Evolutionary conservation across 1,140 invertebrate genomes (phyloP), one percentile per base, ranked within the genome.

Genomic region (Diplogasteroides magnus): DNA sequence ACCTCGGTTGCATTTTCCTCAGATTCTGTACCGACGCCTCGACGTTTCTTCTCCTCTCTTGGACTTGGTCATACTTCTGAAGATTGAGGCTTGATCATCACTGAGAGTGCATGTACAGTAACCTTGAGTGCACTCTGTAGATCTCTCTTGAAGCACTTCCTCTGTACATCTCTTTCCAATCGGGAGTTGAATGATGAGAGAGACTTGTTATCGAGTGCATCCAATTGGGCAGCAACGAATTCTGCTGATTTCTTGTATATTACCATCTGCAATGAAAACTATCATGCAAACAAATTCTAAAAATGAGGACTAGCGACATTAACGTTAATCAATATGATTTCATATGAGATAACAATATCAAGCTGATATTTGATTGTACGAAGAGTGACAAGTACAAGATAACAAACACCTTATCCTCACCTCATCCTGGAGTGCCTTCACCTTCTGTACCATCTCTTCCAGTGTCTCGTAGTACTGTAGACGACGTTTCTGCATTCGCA

Each of bases 1-100:
- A 66, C 64, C 28, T 57, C 13, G 64, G 64, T 57, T 66, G 28
- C 64, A 66, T 48, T 14, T 26, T 57, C 48, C 37, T 61, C 37
- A 66, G 48, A 57, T 66, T 66, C 14, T 32, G 31, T 25, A 66
- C 19, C 2, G 37, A 37, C 48, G 32, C 29, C 11, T 23, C 31
- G 6, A 66, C 23, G 19, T 66, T 57, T 19, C 57, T 57, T 37
- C 57, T 57, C 26, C 64, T 66, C 57, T 26, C 3, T 28, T 57
- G 26, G 14, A 66, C 19, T 19, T 27, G 26, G 37, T 66, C 64
- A 25, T 48, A 66, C 37, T 58, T 66, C 64, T 64, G 28, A 37
- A 64, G 15, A 1, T 15, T 19, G 32, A 23, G 66, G 55, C 67
- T 29, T 61, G 57, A 25, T 26, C 19, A 69, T n/a, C n/a, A n/a